Evolutionary conservation across 2,113 vertebrate species (phyloP), one percentile per base, ranked within the genome.

Genomic region (Etheostoma spectabile): DNA sequence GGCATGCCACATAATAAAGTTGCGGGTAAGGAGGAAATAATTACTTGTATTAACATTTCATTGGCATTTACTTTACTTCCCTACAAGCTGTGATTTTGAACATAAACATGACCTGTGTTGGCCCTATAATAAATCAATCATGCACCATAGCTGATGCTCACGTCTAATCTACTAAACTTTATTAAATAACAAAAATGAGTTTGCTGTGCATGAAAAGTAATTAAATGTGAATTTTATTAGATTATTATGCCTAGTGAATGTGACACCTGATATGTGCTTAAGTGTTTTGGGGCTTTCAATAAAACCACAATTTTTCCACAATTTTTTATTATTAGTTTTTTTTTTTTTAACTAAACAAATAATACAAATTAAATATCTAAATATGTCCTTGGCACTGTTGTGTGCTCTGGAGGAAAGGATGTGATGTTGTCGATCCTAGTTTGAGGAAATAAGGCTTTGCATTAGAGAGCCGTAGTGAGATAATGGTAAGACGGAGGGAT

Each of bases 401-500:
- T 51, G 42, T 27, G 33, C 65, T 72, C n/a, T 24, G 3, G 30
- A 46, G 42, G 67, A 80, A 74, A 6, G 27, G 30, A 1, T n/a
- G 18, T n/a, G 65, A 52, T 22, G 5, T 56, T 74, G 46, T 21
- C 14, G 42, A 66, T 63, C 69, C 73, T 63, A 12, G 16, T 80
- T 45, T 8, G 76, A 57, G 22, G 66, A 83, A 86, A 86, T 85
- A 79, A 82, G 59, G 77, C 74, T 55, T 71, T 71, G 42, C 64
- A 56, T 78, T 65, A 60, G 56, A 73, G 72, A 55, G 60, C 15
- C 0, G 2, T 1, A 22, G 7, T 6, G 57, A 74, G 59, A 79
- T 68, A 63, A 80, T 52, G 68, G 22, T 22, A 53, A 76, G 75
- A 24, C 15, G 16, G 18, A 60, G 48, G 35, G 64, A 79, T 19